Base-by-base conservation (phyloP, 2,797 vertebrate species). In the Loris lydekkerianus region DNA sequence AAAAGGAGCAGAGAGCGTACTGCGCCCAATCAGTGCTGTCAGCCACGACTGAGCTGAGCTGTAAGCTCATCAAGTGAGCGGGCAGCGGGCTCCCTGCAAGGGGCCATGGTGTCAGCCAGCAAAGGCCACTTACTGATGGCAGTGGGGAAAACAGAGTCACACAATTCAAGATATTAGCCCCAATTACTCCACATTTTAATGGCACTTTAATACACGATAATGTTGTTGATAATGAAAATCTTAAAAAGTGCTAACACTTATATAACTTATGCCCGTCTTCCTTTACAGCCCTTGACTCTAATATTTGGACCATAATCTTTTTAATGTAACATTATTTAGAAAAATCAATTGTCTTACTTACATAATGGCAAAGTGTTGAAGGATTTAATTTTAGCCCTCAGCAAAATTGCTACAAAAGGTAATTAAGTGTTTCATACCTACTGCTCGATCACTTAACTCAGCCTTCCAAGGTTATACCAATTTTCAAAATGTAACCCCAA, bases 1-100 rank as follows among this genome's bases (percentile, higher is more conserved):
- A 99, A 99, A 99, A 99, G 99, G 99, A 99, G 99, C 99, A 99
- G 99, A 99, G 99, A 99, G 98, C 99, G 98, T 99, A 98, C 98
- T 98, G 98, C 49, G 80, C 98, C 98, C 99, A 98, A 99, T 99
- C 98, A 99, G 98, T 1, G 98, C 98, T 99, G 98, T 98, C 99
- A 99, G 99, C 98, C 98, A 98, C 98, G 97, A 98, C 98, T 97
- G 98, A 98, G 98, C 97, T 92, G 96, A 98, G 98, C 98, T 98
- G 98, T 98, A 98, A 98, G 98, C 98, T 98, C 98, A 98, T 99
- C 98, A 99, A 98, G 96, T 95, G 97, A 98, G 98, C 95, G 98
- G 98, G 98, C 98, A 98, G 98, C 97, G 97, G 97, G 60, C 97
- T 97, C 97, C 89, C 78, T 69, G 97, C 95, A 98, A 98, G 98